Evolutionary conservation across 2,113 vertebrate genomes (phyloP).

Genomic region (Cynoglossus semilaevis): DNA sequence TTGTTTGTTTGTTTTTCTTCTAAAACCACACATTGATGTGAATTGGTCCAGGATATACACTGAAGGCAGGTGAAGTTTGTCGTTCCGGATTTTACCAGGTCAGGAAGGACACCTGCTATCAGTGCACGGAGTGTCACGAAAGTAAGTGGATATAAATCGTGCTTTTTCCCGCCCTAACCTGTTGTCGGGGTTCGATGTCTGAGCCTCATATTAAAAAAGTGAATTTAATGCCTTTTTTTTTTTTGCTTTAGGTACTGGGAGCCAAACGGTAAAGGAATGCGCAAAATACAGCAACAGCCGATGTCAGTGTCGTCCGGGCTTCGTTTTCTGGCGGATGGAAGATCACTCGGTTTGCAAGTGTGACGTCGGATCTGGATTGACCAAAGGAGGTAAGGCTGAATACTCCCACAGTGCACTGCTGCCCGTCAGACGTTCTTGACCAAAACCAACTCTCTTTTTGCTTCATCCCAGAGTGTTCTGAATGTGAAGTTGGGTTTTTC

Average conservation of each 20-base stretch:
- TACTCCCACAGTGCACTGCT: not conserved
- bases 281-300: not conserved
- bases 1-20: no score
- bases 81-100: not conserved
- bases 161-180: not conserved
- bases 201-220: not conserved
- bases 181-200: not conserved
- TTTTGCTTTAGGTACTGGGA: conserved; percentile 22
- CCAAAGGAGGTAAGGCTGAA: conserved; percentile 9
- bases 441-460: conserved; percentile 9
- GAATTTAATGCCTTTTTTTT: not conserved
- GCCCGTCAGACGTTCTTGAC: not conserved
- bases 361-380: conserved; percentile 22
- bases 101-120: not conserved
- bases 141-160: conserved; percentile 34
- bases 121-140: not conserved
- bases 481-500: conserved; percentile 50
- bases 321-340: fast-evolving
- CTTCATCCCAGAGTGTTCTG: conserved; percentile 35
- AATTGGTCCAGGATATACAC: conserved; percentile 49
- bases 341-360: conserved; percentile 46
- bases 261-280: fast-evolving
- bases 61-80: conserved; percentile 11
- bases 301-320: conserved; percentile 50
- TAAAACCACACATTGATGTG: no score